Percentiles rank a stretch among this genome's conserved stretches.
Conservation (phyloP, 2,888 invertebrate genomes). For the Julus scandinavius region DNA sequence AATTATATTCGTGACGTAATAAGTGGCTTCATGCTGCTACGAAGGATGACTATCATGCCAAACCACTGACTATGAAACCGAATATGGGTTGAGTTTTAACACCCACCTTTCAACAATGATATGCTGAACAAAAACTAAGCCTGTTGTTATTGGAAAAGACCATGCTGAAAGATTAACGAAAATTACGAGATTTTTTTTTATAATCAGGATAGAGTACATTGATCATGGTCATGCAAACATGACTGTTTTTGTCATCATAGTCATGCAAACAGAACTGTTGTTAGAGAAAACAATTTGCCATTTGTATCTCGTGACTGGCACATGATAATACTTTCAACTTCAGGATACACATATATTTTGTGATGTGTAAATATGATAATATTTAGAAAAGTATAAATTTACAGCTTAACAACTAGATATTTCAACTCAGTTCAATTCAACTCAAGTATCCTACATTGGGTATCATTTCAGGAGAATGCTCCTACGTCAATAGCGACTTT, state of each 20-base stretch:
- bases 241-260: neutral
- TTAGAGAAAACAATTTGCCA: neutral
- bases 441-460: neutral
- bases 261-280: neutral
- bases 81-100: neutral
- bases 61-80: slow-evolving; percentile 2
- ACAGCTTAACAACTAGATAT: neutral
- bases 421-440: neutral
- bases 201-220: neutral
- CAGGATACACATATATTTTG: too few species aligned
- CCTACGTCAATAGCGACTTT: too few species aligned
- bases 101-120: neutral
- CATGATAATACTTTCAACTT: too few species aligned
- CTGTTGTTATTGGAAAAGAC: slow-evolving; percentile 8
- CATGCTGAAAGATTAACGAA: neutral
- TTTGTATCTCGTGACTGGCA: too few species aligned
- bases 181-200: neutral
- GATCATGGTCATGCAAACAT: neutral
- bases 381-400: too few species aligned
- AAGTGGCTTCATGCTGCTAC: neutral
- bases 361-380: too few species aligned
- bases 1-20: slow-evolving; percentile 15
- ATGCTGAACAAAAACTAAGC: neutral
- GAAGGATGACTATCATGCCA: neutral
- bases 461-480: too few species aligned